Percentiles rank a stretch among this genome's conserved stretches.
Conservation (phyloP, 2,113 vertebrate species). For the Rhipidura dahli region DNA sequence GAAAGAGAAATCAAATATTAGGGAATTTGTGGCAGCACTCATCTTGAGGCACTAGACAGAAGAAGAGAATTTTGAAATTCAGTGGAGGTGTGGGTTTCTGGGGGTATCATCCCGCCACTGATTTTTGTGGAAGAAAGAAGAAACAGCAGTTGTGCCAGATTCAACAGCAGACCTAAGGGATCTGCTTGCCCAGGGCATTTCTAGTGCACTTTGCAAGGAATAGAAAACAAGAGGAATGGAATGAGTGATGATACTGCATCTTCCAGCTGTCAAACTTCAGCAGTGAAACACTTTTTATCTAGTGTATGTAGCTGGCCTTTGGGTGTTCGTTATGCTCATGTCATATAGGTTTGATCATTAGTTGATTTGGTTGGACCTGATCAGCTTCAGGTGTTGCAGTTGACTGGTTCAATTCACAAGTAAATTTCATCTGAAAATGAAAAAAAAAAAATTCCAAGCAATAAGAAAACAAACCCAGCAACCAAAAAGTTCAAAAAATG, state of each 20-base stretch:
- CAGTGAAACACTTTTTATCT: background rate
- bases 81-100: background rate
- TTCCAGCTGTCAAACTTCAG: background rate
- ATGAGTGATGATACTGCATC: background rate
- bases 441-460: background rate
- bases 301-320: background rate
- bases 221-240: background rate
- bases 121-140: background rate
- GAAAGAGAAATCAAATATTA: background rate
- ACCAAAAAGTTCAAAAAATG: background rate
- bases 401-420: background rate
- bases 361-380: background rate
- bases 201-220: background rate
- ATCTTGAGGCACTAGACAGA: background rate
- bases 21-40: background rate
- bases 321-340: background rate
- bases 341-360: background rate
- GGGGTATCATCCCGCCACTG: background rate
- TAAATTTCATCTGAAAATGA: background rate
- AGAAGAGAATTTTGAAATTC: background rate
- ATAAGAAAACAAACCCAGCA: background rate
- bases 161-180: background rate
- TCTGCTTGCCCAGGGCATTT: background rate
- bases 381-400: background rate
- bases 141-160: background rate